These are phyloP conservation scores for Leptinotarsa peninsularis DNA, from an alignment of 2,888 invertebrate genomes.

Conservation along the genomic window DNA sequence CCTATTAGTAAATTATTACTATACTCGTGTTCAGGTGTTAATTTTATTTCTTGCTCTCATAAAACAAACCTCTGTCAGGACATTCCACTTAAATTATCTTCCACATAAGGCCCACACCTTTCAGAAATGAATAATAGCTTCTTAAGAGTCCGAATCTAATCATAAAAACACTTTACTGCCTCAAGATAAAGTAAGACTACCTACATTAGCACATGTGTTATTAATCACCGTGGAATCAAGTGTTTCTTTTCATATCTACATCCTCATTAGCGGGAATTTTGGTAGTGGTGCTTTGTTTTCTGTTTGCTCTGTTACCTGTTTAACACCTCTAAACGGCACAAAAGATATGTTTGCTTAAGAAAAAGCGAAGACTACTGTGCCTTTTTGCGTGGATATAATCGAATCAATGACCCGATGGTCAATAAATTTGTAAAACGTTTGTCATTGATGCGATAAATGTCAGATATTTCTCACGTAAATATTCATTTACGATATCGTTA, in stretches of 20 bases:
- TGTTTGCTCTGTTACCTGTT: slow-evolving; percentile 1
- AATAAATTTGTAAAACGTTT: not conserved
- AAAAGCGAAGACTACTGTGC: not conserved
- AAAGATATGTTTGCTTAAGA: slow-evolving; percentile 2
- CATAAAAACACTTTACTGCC: not conserved
- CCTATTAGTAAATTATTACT: too few relatives aligned
- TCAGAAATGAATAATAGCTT: slow-evolving; percentile 20
- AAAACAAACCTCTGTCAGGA: not conserved
- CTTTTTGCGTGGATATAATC: not conserved
- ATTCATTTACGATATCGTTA: too few relatives aligned
- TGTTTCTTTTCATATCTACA: slow-evolving; percentile 18
- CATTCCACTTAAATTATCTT: not conserved
- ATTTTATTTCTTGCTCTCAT: not conserved
- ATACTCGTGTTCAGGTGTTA: not conserved
- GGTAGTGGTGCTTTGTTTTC: slow-evolving; percentile 14
- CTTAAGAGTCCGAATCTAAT: slow-evolving; percentile 15
- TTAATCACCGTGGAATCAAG: slow-evolving; percentile 24
- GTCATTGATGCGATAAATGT: not conserved
- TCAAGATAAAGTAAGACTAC: slow-evolving; percentile 7
- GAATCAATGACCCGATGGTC: slow-evolving; percentile 1
- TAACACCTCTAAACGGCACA: not conserved
- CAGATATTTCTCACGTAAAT: not conserved
- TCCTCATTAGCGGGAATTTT: slow-evolving; percentile 5
- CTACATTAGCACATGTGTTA: slow-evolving; percentile 27
- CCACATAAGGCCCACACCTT: not conserved